Base-by-base conservation (phyloP, 2,888 invertebrate genomes). In the Scaptodrosophila latifasciaeformis region DNA sequence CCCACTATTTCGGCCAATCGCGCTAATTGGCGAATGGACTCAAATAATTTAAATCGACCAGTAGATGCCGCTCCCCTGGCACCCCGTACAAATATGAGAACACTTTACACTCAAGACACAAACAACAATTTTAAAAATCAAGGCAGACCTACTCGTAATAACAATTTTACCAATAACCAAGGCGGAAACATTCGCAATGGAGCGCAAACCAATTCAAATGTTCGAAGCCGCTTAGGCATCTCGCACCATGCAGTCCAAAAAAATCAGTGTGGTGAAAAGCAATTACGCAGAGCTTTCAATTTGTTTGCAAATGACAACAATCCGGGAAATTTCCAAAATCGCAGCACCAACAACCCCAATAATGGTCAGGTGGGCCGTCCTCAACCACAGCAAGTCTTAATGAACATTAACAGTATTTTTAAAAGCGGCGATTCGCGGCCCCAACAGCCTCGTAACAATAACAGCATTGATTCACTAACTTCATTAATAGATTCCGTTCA, bases 41-140 rank as follows among this genome's bases (percentile, higher is more conserved):
- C 71, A 0, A 79, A 68, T 45, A 77, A 77, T 47, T 39, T 63
- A 2, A 67, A 65, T 7, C 64, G 77, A 1, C 74, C 81, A 6
- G 54, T 50, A 2, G 79, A 71, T 1, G 65, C 77, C 12, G 65
- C 81, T 2, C 77, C 82, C 0, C 42, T 81, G 24, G 52, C 72
- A 2, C 74, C 72, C 0, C n/a, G n/a, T n/a, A n/a, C n/a, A n/a
- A n/a, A n/a, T n/a, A n/a, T n/a, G n/a, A n/a, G n/a, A n/a, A n/a
- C n/a, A n/a, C n/a, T n/a, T n/a, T n/a, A n/a, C n/a, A n/a, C n/a
- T n/a, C n/a, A n/a, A n/a, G n/a, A n/a, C n/a, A n/a, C n/a, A n/a
- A n/a, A n/a, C n/a, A n/a, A n/a, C n/a, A n/a, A n/a, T n/a, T n/a
- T n/a, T n/a, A n/a, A n/a, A n/a, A n/a, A n/a, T n/a, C n/a, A n/a